A percentile compares a stretch with the other conserved stretches of the same genome.
phyloP scores from a whole-genome alignment of 1,140 invertebrate genomes.

The Brevipalpus yothersi region DNA sequence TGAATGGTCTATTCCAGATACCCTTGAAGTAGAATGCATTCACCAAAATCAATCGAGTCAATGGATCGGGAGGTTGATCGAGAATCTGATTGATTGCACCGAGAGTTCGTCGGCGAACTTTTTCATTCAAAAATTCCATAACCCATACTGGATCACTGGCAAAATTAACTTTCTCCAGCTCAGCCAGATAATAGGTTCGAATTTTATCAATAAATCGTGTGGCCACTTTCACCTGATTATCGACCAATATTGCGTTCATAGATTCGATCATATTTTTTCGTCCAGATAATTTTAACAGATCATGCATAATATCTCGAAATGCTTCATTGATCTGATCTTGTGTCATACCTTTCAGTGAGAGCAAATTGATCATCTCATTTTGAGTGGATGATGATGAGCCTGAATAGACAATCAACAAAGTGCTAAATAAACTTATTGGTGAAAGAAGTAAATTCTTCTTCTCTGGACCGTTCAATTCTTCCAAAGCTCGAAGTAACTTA shows the following conservation, averaged over 20 bases:
- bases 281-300: neutral
- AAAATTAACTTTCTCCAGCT: neutral
- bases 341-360: neutral
- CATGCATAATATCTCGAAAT: neutral
- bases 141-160: neutral
- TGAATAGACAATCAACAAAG: neutral
- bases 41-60: constrained; percentile 37
- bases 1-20: constrained; percentile 43
- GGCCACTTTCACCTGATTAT: neutral
- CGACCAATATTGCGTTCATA: neutral
- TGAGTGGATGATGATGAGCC: neutral
- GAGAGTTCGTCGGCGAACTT: constrained; percentile 41
- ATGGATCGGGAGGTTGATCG: constrained; percentile 19
- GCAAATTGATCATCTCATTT: neutral
- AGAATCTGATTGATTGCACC: constrained; percentile 36
- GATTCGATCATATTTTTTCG: neutral
- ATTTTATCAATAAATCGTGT: neutral
- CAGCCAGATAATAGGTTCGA: neutral
- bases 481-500: neutral
- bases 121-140: constrained; percentile 17
- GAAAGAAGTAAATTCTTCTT: neutral
- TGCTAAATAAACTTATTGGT: neutral
- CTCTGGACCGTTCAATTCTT: neutral
- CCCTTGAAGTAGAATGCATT: constrained; percentile 53
- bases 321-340: neutral